Base-by-base conservation (phyloP, 1,140 invertebrate species). In the Drosophila kohkoa region DNA sequence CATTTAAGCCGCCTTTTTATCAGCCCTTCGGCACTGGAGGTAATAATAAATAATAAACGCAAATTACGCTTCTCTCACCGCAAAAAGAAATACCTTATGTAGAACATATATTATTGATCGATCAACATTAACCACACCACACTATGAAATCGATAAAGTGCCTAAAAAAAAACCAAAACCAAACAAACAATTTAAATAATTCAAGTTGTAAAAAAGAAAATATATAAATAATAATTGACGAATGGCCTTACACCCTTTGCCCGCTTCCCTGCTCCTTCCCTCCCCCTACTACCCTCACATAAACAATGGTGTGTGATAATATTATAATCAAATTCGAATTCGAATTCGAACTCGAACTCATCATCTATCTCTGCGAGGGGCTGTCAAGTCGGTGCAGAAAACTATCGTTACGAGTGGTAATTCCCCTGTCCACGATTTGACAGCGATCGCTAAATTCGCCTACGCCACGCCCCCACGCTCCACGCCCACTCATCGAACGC, bases 11-110 rank as follows among this genome's bases (percentile, higher is more conserved):
- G 75, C 93, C 92, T 71, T 90, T 86, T 90, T 93, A 93, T 90
- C 90, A 93, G 81, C 90, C 92, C 69, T 93, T 93, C 79, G 93
- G 93, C 90, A 92, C 93, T 92, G 93, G 93, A 92, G 91, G 91
- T 92, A 92, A 92, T 87, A 81, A 91, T 87, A 83, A 80, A 80
- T 75, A 60, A 82, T 75, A 74, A 63, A 65, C 68, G 41, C 38
- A 59, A 74, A 77, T 68, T 77, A 68, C 43, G 75, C 76, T 88
- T 87, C 49, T 77, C 68, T 87, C 67, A 73, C 75, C 59, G 55
- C 55, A 65, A 58, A 70, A 62, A 76, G 43, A 62, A 43, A 46
- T 30, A 75, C 45, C 63, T 58, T 72, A 86, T 65, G 49, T 77
- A 78, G 49, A 81, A 81, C 67, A 86, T 86, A 81, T 38, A 15